Evolutionary conservation across 2,888 invertebrate species (phyloP), one percentile per base, ranked within the genome.

Genomic region (Caenorhabditis angaria): DNA sequence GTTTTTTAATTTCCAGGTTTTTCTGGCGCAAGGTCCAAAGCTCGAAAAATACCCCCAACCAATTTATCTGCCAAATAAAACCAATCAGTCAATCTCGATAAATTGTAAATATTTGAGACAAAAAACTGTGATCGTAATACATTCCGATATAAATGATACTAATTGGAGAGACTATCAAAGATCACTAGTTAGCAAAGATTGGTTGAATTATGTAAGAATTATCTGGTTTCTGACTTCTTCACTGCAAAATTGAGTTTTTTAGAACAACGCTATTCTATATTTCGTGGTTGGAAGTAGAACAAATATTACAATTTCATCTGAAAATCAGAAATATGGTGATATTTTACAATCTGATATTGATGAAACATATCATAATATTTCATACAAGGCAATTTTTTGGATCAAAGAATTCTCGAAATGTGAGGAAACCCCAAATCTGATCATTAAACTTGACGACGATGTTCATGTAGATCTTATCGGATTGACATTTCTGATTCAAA

Each of bases 381-480:
- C 76, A 29, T 75, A 80, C 27, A 81, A 81, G 58, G 72, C 77
- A 0, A 65, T 74, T 12, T 66, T 60, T 2, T 81, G 81, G 81
- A 66, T 81, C 2, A 18, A 50, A 14, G 69, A 57, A 20, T 35
- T 78, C 3, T 55, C 57, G n/a, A 61, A 67, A 20, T 79, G 77
- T 29, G 28, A 20, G 0, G 24, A 56, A 18, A 22, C 24, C 18
- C 69, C 70, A 3, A 55, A 54, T 18, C 25, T 70, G 12, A 50
- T 81, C 12, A 14, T 80, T 1, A 81, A 81, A 72, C 61, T 80
- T 3, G 81, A 81, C 64, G 81, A 81, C 41, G 81, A 81, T 61
- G 80, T 81, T 18, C 60, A 68, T 51, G 51, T 71, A 12, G 69
- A 80, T 32, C 29, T 72, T 18, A 53, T 66, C 3, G 70, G 70